Evolutionary conservation across 1,140 invertebrate species (phyloP).

Genomic region (Helicorthomorpha holstii): DNA sequence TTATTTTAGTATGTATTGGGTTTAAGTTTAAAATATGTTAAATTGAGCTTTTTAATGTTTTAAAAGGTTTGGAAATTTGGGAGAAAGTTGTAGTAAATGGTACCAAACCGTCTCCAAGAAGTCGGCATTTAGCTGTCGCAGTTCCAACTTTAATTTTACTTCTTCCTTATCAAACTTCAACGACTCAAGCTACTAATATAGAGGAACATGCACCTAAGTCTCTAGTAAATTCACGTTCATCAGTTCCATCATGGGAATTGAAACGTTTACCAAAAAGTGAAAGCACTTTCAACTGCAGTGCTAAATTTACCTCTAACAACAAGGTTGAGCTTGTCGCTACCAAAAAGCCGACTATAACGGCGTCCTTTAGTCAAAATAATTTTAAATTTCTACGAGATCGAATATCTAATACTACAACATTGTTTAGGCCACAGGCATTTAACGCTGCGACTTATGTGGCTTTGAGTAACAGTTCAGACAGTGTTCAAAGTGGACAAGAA

Average conservation of each 20-base stretch:
- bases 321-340: neutral
- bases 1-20: constrained; percentile 45
- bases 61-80: constrained; percentile 52
- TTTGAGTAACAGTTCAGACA: constrained; percentile 7
- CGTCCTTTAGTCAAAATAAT: constrained; percentile 5
- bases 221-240: constrained; percentile 15
- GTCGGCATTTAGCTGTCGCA: constrained; percentile 30
- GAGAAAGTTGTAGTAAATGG: constrained; percentile 48
- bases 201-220: neutral
- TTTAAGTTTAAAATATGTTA: constrained; percentile 2
- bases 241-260: constrained; percentile 20
- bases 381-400: neutral
- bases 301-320: neutral
- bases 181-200: neutral
- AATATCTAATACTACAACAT: constrained; percentile 5
- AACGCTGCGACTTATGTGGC: constrained; percentile 1
- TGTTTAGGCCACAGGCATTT: constrained; percentile 2
- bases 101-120: constrained; percentile 49
- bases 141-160: constrained; percentile 11
- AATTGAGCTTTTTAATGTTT: constrained; percentile 9
- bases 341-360: neutral
- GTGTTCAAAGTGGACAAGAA: constrained; percentile 3
- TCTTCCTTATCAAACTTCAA: neutral
- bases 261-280: constrained; percentile 14
- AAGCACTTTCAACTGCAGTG: constrained; percentile 7